Percentiles rank a stretch among this genome's conserved stretches.
These are phyloP conservation scores for Iselma pallidipennis DNA, from an alignment of 2,888 invertebrate genomes.

Conservation along the genomic window DNA sequence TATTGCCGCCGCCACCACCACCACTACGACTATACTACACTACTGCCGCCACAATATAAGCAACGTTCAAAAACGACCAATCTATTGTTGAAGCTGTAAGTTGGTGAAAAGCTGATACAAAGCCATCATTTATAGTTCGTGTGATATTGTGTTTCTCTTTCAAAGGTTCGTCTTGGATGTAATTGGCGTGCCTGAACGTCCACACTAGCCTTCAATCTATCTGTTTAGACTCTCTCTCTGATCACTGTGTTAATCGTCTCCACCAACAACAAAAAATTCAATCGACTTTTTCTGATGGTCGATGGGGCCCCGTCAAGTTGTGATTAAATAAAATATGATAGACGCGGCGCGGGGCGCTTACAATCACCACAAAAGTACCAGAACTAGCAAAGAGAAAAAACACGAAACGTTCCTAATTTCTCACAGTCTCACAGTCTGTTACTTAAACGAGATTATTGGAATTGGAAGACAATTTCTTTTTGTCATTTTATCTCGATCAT, in stretches of 20 bases:
- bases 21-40: too few relatives aligned
- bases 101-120: constrained; percentile 9
- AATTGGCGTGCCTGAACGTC: constrained; percentile 21
- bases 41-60: neutral
- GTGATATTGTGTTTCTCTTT: constrained; percentile 30
- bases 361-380: neutral
- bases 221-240: constrained; percentile 11
- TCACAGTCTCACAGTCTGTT: neutral
- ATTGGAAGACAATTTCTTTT: too few relatives aligned
- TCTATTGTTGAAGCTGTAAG: constrained; percentile 20
- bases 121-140: constrained; percentile 31
- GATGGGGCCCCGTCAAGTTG: neutral
- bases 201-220: constrained; percentile 17
- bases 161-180: constrained; percentile 17
- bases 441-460: too few relatives aligned
- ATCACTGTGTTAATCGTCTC: constrained; percentile 21
- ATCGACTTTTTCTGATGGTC: constrained; percentile 15
- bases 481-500: too few relatives aligned
- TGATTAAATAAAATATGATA: constrained; percentile 6
- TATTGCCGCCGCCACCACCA: neutral
- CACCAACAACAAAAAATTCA: constrained; percentile 13
- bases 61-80: neutral
- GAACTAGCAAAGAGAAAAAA: neutral
- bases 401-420: neutral
- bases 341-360: neutral